These are phyloP conservation scores for Halichoeres trimaculatus DNA, from an alignment of 2,113 vertebrate genomes.

Conservation along the genomic window DNA sequence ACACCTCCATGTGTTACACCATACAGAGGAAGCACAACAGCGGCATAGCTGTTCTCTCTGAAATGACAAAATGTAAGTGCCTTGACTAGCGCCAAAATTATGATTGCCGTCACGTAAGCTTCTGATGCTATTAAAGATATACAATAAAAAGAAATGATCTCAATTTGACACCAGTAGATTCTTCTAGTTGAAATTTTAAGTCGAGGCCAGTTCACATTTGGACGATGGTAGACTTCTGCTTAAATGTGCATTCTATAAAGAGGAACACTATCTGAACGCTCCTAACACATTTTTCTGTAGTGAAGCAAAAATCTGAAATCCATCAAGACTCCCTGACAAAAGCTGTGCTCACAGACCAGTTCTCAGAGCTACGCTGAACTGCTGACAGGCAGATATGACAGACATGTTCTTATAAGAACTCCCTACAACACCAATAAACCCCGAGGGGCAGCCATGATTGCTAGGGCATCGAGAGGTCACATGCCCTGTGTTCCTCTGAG, in stretches of 20 bases:
- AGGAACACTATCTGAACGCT: background rate
- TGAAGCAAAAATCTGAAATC: conserved; percentile 8
- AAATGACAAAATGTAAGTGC: too few relatives aligned
- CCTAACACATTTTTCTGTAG: background rate
- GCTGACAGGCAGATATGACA: conserved; percentile 44
- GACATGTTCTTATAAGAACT: conserved; percentile 30
- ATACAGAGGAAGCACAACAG: too few relatives aligned
- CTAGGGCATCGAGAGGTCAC: conserved; percentile 43
- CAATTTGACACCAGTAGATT: too few relatives aligned
- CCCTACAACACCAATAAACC: conserved; percentile 27
- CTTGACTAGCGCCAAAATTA: too few relatives aligned
- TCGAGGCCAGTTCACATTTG: background rate
- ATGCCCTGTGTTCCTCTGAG: conserved; percentile 15
- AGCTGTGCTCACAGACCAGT: conserved; percentile 20
- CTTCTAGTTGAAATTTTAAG: too few relatives aligned
- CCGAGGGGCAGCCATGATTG: conserved; percentile 45
- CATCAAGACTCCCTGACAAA: background rate
- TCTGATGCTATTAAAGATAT: too few relatives aligned
- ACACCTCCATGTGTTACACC: too few relatives aligned
- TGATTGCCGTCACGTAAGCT: too few relatives aligned
- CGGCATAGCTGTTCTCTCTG: too few relatives aligned
- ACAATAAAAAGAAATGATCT: too few relatives aligned
- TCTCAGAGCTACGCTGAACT: conserved; percentile 13
- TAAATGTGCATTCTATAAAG: background rate
- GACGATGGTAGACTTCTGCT: background rate